phyloP scores from a whole-genome alignment of 2,113 vertebrate genomes.

The Corythaeola cristata region DNA sequence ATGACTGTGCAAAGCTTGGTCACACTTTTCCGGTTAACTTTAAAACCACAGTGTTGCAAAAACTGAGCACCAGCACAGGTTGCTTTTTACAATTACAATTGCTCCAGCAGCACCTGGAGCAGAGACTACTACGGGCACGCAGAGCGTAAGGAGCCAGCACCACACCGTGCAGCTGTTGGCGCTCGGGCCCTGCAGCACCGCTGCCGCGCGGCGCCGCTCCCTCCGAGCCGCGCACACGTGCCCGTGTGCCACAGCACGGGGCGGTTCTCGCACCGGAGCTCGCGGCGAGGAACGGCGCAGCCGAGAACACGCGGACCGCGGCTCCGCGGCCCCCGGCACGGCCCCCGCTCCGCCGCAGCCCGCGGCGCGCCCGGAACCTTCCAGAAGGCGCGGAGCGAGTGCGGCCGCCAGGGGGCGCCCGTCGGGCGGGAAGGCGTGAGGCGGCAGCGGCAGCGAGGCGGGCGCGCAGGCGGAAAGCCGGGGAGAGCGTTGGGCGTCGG shows the following conservation, averaged over 20 bases:
- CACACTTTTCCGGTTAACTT: background rate
- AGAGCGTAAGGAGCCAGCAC: accelerated
- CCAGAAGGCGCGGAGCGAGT: background rate
- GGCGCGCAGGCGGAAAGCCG: no score
- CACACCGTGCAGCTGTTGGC: accelerated
- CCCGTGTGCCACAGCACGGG: background rate
- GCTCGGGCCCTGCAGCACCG: background rate
- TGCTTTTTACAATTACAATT: background rate
- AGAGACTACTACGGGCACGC: accelerated
- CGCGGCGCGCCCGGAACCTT: background rate
- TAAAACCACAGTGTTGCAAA: background rate
- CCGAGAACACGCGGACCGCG: no score
- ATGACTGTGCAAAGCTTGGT: background rate
- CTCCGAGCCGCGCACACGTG: no score
- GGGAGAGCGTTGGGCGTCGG: no score
- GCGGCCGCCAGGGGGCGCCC: background rate
- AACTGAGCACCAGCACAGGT: background rate
- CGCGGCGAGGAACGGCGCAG: no score
- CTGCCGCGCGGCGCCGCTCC: no score
- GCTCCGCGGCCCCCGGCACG: no score
- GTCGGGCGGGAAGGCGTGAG: background rate
- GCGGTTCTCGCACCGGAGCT: no score
- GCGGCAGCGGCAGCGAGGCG: background rate
- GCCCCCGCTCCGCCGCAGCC: no score
- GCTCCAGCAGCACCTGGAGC: background rate